Evolutionary conservation across 2,113 vertebrate genomes (phyloP).

Genomic region (Poicephalus gulielmi): DNA sequence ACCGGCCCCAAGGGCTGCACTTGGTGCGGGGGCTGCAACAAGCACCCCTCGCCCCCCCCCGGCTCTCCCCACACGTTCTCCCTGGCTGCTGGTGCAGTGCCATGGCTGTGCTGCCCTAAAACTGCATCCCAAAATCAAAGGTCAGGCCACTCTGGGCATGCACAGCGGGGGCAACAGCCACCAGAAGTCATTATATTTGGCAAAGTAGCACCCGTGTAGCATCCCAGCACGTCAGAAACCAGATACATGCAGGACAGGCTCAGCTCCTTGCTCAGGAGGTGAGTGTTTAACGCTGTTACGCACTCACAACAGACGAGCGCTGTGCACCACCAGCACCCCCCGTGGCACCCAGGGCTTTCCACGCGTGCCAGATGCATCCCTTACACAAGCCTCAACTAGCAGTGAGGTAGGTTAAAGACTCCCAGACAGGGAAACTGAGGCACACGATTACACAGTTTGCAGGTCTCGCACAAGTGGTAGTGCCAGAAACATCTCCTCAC

Average conservation of each 20-base stretch:
- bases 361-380: neutral
- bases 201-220: neutral
- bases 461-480: neutral
- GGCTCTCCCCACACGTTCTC: no score
- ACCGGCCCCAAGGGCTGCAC: neutral
- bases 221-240: neutral
- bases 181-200: neutral
- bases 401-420: constrained; percentile 48
- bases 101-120: neutral
- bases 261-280: neutral
- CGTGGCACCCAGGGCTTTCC: neutral
- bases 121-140: rapidly evolving
- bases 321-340: neutral
- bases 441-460: neutral
- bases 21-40: neutral
- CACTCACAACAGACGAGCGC: neutral
- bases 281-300: rapidly evolving
- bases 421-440: constrained; percentile 27
- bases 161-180: neutral
- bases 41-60: neutral
- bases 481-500: neutral
- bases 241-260: neutral
- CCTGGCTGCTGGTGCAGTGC: neutral
- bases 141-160: neutral
- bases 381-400: neutral